These are phyloP conservation scores for Odontophorus gujanensis DNA, from an alignment of 2,113 vertebrate species.

Conservation along the genomic window DNA sequence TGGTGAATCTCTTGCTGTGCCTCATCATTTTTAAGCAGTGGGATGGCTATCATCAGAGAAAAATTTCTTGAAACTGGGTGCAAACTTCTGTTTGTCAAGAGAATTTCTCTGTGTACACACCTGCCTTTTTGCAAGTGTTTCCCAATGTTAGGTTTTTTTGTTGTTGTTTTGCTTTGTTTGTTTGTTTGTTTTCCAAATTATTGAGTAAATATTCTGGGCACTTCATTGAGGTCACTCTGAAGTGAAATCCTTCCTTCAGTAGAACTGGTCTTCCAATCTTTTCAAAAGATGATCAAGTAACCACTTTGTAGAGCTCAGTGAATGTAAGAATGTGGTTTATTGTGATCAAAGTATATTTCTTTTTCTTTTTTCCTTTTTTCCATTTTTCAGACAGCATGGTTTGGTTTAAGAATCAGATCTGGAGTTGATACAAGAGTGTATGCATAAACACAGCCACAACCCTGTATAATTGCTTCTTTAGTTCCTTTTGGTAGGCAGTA, in stretches of 20 bases:
- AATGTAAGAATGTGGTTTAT: not conserved
- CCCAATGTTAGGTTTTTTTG: not conserved
- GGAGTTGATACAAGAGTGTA: not conserved
- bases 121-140: constrained; percentile 39
- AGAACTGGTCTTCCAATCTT: not conserved
- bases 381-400: not conserved
- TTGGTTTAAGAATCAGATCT: constrained; percentile 40
- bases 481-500: constrained; percentile 28
- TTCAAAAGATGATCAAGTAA: constrained; percentile 1
- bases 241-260: constrained; percentile 19
- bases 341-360: not conserved
- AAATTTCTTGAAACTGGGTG: constrained; percentile 52
- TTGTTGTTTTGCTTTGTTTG: not conserved
- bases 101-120: constrained; percentile 39
- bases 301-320: not conserved
- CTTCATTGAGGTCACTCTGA: not conserved
- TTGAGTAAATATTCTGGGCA: constrained; percentile 54
- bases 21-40: constrained; percentile 47
- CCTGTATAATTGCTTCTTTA: not conserved
- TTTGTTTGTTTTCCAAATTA: not conserved
- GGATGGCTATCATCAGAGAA: constrained; percentile 37
- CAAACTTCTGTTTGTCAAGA: constrained; percentile 27
- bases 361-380: not conserved
- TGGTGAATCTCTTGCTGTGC: constrained; percentile 47
- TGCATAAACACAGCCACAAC: constrained; percentile 19